phyloP scores from a whole-genome alignment of 2,113 vertebrate species.

The Setophaga kirtlandii region DNA sequence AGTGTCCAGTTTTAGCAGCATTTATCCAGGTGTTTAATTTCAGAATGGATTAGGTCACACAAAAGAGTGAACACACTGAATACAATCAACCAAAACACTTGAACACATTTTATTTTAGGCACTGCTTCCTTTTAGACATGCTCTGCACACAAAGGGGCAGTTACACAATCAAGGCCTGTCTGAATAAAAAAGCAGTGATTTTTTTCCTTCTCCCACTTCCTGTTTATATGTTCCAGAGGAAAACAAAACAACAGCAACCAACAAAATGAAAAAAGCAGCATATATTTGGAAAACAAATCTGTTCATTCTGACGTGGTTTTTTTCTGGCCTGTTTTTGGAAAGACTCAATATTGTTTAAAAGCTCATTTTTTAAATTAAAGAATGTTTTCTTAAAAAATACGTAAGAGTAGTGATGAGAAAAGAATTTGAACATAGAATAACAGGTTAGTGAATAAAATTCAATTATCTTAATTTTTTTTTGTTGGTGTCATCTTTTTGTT shows the following conservation, averaged over 20 bases:
- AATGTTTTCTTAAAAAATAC: background rate
- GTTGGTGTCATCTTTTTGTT: background rate
- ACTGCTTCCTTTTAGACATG: background rate
- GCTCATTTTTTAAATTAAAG: background rate
- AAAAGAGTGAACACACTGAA: background rate
- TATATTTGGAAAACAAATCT: background rate
- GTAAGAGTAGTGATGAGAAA: background rate
- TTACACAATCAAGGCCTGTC: background rate
- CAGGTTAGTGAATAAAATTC: background rate
- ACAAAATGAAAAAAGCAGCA: background rate
- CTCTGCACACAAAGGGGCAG: background rate
- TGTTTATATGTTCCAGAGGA: background rate
- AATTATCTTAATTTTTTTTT: background rate
- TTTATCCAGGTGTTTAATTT: conserved; percentile 8
- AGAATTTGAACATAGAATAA: background rate
- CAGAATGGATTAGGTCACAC: background rate
- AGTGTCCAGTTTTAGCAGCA: background rate
- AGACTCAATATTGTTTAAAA: background rate
- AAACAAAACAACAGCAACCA: background rate
- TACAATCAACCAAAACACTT: background rate
- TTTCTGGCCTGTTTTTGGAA: background rate
- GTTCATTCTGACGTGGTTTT: background rate
- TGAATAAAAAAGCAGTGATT: background rate
- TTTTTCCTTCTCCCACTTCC: background rate
- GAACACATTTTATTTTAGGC: background rate